Percentiles rank a stretch among this genome's conserved stretches.
phyloP scores from a whole-genome alignment of 2,797 vertebrate species.

The Halcyon smyrnensis region DNA sequence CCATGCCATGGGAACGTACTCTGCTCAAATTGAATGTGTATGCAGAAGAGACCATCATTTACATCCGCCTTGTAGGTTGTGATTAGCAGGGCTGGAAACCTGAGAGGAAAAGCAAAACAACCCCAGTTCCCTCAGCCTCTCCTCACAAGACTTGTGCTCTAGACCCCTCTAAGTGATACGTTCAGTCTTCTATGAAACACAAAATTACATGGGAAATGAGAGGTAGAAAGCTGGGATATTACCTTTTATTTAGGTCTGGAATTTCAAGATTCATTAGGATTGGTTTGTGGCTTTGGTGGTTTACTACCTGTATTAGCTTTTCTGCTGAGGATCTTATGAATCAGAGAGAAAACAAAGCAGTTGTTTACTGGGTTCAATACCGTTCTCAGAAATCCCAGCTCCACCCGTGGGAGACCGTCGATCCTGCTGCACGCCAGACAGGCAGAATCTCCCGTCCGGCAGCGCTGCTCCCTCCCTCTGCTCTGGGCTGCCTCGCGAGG shows the following conservation, averaged over 20 bases:
- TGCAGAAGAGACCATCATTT: neutral
- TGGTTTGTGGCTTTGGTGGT: neutral
- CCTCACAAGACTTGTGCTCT: neutral
- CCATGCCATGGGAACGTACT: neutral
- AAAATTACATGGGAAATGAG: neutral
- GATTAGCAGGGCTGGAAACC: neutral
- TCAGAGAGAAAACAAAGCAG: neutral
- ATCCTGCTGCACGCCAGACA: conserved; percentile 64
- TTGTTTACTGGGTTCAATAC: conserved; percentile 61
- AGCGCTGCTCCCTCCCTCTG: conserved; percentile 24
- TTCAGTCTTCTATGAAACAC: neutral
- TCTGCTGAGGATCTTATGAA: neutral
- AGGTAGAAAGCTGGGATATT: neutral
- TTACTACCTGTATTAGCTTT: neutral
- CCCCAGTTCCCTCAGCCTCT: neutral
- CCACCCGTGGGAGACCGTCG: conserved; percentile 80
- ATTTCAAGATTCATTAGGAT: neutral
- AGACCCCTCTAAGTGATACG: neutral
- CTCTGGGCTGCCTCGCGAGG: conserved; percentile 31
- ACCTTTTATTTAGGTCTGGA: neutral
- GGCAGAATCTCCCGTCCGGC: conserved; percentile 35
- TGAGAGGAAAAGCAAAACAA: neutral
- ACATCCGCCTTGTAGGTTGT: neutral
- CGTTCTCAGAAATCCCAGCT: conserved; percentile 77
- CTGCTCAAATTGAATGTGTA: neutral